Evolutionary conservation across 2,113 vertebrate genomes (phyloP), one percentile per base, ranked within the genome.

Genomic region (Peromyscus leucopus): DNA sequence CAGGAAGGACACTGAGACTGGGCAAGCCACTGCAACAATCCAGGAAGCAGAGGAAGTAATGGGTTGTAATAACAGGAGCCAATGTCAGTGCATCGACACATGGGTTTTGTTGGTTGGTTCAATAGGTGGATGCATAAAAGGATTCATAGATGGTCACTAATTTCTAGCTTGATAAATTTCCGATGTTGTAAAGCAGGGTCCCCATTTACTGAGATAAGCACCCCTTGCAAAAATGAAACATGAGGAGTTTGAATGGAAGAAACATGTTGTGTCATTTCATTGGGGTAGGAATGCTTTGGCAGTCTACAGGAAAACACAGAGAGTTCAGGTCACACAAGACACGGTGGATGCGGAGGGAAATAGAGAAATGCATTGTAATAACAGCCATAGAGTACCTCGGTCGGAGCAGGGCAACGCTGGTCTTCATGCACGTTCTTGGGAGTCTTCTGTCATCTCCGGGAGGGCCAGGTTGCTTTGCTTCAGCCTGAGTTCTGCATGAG

Each of bases 391-490:
- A 39, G 7, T 61, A 31, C 15, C 22, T 24, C 8, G 10, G 1
- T 17, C 55, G 46, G 4, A 39, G 0, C 3, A 19, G 61, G 22
- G 31, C 36, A 36, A 16, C 1, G 1, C 1, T 46, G 67, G 5
- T 75, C 26, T 26, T 80, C 16, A 84, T 8, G 1, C 22, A 28
- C 8, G 3, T 55, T 76, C 57, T 63, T 79, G 7, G 2, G 42
- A 67, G 46, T 79, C 21, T 51, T 91, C n/a, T 42, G 1, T 61
- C 36, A 26, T 8, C 1, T 57, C 51, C 55, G 16, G 39, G 83
- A 91, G 63, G 24, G 10, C 7, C 42, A 83, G 17, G 42, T 24
- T 95, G n/a, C 10, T 94, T 90, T 51, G 22, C 42, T 87, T 84
- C 48, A 71, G 2, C 36, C 2, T 55, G 33, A 80, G 24, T 36